A percentile compares a stretch with the other conserved stretches of the same genome.
phyloP scores from a whole-genome alignment of 2,113 vertebrate genomes.

The Xenopus borealis region DNA sequence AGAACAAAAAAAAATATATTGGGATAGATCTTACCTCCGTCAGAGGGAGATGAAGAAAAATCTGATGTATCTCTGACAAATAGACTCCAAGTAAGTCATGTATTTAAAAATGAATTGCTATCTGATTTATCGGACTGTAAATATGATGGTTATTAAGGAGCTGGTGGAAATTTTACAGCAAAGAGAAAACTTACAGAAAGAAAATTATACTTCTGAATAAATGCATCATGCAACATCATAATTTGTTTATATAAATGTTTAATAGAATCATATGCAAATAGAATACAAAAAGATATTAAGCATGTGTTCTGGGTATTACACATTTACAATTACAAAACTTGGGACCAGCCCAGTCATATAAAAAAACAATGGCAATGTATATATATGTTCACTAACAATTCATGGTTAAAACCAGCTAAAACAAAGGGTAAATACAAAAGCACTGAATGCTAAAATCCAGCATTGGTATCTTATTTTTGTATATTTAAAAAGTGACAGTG shows the following conservation, averaged over 20 bases:
- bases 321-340: slow-evolving; percentile 48
- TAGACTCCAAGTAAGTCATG: too few relatives aligned
- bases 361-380: slow-evolving; percentile 45
- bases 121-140: too few relatives aligned
- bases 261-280: slow-evolving; percentile 31
- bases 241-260: slow-evolving; percentile 25
- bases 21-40: too few relatives aligned
- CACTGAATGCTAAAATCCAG: slow-evolving; percentile 7
- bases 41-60: too few relatives aligned
- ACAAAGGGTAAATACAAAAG: slow-evolving; percentile 38
- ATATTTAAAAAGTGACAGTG: too few relatives aligned
- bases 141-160: too few relatives aligned
- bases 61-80: too few relatives aligned
- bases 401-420: slow-evolving; percentile 48
- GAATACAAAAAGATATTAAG: slow-evolving; percentile 21
- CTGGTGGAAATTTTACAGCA: neutral
- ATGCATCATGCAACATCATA: neutral
- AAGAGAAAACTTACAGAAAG: too few relatives aligned
- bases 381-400: slow-evolving; percentile 35
- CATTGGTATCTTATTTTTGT: neutral
- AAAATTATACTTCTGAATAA: neutral
- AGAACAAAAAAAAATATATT: too few relatives aligned
- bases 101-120: too few relatives aligned
- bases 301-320: slow-evolving; percentile 36
- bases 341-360: slow-evolving; percentile 72